phyloP scores from a whole-genome alignment of 2,113 vertebrate genomes.

The Nasalis larvatus region DNA sequence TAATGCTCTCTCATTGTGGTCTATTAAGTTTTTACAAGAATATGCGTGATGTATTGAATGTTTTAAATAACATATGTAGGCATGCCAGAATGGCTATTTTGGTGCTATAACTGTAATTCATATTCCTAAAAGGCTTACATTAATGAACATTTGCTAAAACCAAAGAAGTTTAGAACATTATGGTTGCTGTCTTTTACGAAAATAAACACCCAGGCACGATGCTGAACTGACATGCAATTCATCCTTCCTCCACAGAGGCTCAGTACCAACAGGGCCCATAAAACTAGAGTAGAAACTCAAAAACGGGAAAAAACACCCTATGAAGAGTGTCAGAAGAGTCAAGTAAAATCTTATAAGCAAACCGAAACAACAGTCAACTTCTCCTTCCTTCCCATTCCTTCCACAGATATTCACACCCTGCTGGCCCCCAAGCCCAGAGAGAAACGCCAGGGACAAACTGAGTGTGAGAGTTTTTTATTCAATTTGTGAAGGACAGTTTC shows the following conservation, averaged over 20 bases:
- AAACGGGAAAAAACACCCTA: neutral
- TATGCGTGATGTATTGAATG: neutral
- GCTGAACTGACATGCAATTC: neutral
- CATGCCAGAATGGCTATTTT: neutral
- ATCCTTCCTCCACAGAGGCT: too few relatives aligned
- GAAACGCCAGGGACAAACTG: neutral
- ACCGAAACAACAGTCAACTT: neutral
- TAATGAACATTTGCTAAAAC: neutral
- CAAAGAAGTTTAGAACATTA: neutral
- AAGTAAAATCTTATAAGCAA: neutral
- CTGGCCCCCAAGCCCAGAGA: rapidly evolving
- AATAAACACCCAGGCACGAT: neutral
- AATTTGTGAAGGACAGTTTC: constrained; percentile 80
- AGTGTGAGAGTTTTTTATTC: constrained; percentile 65
- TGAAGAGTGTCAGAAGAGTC: neutral
- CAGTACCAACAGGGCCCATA: rapidly evolving
- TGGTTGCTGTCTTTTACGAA: neutral
- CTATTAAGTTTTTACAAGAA: neutral
- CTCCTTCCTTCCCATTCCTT: neutral
- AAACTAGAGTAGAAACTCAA: neutral
- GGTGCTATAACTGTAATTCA: neutral
- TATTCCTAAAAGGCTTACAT: neutral
- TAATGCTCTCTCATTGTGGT: neutral
- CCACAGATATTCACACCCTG: rapidly evolving
- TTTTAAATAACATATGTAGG: rapidly evolving